Percentiles rank a stretch among this genome's conserved stretches.
Evolutionary conservation across 1,140 invertebrate species (phyloP).

Genomic region (Papilio dardanus): DNA sequence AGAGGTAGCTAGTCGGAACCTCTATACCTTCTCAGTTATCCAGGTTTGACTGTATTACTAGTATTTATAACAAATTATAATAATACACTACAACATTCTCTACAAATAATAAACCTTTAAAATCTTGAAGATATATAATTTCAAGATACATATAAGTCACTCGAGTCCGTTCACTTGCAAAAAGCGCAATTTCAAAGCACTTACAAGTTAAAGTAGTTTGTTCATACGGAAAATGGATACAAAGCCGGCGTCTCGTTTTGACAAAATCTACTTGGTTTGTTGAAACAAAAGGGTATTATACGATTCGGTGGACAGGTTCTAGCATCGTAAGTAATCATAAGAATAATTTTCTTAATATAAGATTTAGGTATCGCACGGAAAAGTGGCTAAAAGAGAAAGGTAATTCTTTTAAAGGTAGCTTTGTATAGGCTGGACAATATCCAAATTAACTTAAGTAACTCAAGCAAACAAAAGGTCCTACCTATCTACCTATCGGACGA

Average conservation of each 20-base stretch:
- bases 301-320: conserved; percentile 25
- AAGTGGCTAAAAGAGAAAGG: too few species aligned
- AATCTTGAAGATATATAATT: neutral
- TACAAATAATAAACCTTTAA: neutral
- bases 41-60: too few species aligned
- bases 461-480: too few species aligned
- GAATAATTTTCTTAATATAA: too few species aligned
- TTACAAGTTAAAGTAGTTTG: conserved; percentile 44
- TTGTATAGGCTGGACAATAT: too few species aligned
- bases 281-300: conserved; percentile 42
- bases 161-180: conserved; percentile 41
- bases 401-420: too few species aligned
- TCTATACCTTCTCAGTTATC: too few species aligned
- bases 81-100: neutral
- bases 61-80: too few species aligned
- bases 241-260: conserved; percentile 45
- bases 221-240: conserved; percentile 51
- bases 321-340: conserved; percentile 19
- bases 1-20: too few species aligned
- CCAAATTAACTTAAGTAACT: too few species aligned
- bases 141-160: neutral
- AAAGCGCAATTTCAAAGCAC: conserved; percentile 46
- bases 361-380: too few species aligned
- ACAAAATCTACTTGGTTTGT: conserved; percentile 42
- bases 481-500: too few species aligned